Percentiles rank a stretch among this genome's conserved stretches.
Conservation (phyloP, 2,888 invertebrate genomes). For the Rapana venosa region DNA sequence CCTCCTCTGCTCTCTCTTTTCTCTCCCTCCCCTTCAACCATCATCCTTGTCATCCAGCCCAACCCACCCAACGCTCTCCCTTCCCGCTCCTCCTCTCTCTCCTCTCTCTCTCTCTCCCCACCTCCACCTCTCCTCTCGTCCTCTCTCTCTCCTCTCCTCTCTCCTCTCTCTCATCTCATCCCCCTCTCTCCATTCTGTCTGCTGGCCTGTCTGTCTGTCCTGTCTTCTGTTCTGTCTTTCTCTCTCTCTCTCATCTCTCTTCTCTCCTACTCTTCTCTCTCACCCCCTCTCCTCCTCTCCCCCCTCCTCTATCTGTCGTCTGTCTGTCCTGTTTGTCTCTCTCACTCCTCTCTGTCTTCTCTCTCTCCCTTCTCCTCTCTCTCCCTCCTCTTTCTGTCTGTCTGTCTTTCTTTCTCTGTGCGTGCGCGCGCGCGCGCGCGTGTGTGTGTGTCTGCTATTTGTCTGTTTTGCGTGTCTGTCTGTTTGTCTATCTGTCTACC, state of each 20-base stretch:
- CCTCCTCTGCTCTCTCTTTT: background rate
- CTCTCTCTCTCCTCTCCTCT: background rate
- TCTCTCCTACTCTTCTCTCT: background rate
- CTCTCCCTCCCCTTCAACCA: background rate
- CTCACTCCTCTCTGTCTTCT: background rate
- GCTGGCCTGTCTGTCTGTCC: background rate
- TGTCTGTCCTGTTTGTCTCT: background rate
- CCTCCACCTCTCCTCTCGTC: background rate
- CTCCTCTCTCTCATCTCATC: background rate
- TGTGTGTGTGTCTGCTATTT: no score
- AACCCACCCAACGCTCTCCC: no score
- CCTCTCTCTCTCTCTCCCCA: no score
- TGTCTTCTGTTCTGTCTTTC: no score
- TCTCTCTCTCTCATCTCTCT: background rate
- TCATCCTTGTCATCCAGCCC: no score
- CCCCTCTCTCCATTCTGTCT: background rate
- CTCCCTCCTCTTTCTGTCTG: background rate
- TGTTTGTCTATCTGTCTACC: background rate
- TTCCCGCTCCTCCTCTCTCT: no score
- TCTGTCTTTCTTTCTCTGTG: no score
- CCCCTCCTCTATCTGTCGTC: no score
- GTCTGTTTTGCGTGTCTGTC: no score
- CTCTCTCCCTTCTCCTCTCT: background rate
- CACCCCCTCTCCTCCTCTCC: no score
- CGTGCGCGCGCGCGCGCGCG: no score